phyloP scores from a whole-genome alignment of 2,888 invertebrate genomes.

The Lymantria dispar region DNA sequence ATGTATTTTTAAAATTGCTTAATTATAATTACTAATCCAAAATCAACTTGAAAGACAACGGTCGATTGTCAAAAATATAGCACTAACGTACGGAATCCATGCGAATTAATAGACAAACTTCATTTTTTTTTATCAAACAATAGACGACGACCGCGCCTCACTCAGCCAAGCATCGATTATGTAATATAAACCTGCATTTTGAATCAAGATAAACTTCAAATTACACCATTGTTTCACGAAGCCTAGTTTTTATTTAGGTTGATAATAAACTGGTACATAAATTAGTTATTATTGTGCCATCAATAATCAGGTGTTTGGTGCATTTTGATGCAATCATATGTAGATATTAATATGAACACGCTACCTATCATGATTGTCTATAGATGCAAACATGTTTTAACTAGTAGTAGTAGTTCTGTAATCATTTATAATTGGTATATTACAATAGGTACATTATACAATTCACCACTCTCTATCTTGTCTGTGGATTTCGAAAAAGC shows the following conservation, averaged over 20 bases:
- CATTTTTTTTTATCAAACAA: too few species aligned
- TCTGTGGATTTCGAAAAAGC: too few species aligned
- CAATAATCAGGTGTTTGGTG: slow-evolving; percentile 13
- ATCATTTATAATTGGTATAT: not conserved
- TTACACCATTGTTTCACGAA: slow-evolving; percentile 54
- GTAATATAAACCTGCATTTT: slow-evolving; percentile 56
- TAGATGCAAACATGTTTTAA: too few species aligned
- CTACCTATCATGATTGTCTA: not conserved
- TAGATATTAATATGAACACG: not conserved
- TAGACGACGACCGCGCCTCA: slow-evolving; percentile 25
- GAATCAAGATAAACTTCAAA: slow-evolving; percentile 51
- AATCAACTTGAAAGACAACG: not conserved
- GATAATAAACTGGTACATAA: slow-evolving; percentile 8
- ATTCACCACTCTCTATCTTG: too few species aligned
- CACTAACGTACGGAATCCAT: not conserved
- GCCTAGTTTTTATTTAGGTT: slow-evolving; percentile 52
- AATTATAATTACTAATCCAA: not conserved
- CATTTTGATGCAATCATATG: slow-evolving; percentile 1
- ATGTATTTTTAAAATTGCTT: too few species aligned
- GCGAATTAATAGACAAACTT: too few species aligned
- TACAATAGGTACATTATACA: too few species aligned
- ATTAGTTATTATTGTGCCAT: slow-evolving; percentile 19
- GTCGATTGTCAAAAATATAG: not conserved
- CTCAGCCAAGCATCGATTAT: slow-evolving; percentile 38
- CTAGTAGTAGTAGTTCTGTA: too few species aligned